phyloP scores from a whole-genome alignment of 1,140 invertebrate genomes.

The Procambarus clarkii region DNA sequence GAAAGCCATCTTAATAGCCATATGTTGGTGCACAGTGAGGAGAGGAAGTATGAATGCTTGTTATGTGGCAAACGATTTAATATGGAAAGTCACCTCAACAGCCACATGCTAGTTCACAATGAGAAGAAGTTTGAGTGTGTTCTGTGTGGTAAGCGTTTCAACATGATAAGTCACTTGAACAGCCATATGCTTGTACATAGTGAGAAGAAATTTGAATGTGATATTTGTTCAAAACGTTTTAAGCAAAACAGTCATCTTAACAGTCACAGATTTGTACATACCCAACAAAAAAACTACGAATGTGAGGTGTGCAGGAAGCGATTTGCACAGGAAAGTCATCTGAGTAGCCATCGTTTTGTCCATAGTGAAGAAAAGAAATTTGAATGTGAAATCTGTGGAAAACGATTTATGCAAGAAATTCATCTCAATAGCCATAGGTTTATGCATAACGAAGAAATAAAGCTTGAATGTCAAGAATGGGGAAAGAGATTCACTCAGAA shows the following conservation, averaged over 20 bases:
- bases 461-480: constrained; percentile 56
- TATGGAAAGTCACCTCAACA: constrained; percentile 55
- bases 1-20: constrained; percentile 54
- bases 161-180: constrained; percentile 93
- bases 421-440: constrained; percentile 54
- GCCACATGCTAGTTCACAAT: constrained; percentile 56
- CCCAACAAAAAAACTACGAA: constrained; percentile 45
- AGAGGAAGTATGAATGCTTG: constrained; percentile 52
- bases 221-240: constrained; percentile 45
- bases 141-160: constrained; percentile 91
- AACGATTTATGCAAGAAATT: constrained; percentile 87
- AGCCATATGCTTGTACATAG: constrained; percentile 91
- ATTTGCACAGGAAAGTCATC: constrained; percentile 50
- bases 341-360: constrained; percentile 51
- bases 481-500: constrained; percentile 86
- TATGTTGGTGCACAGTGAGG: constrained; percentile 51
- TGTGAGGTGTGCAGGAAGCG: constrained; percentile 47
- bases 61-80: constrained; percentile 50
- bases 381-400: constrained; percentile 90
- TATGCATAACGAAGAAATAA: constrained; percentile 86
- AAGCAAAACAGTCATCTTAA: constrained; percentile 54
- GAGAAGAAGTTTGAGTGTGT: constrained; percentile 84
- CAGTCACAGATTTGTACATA: constrained; percentile 54
- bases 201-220: constrained; percentile 58
- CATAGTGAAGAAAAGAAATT: constrained; percentile 76